Percentiles rank a stretch among this genome's conserved stretches.
Conservation (phyloP, 1,140 invertebrate genomes). For the Drosophila trapezifrons region DNA sequence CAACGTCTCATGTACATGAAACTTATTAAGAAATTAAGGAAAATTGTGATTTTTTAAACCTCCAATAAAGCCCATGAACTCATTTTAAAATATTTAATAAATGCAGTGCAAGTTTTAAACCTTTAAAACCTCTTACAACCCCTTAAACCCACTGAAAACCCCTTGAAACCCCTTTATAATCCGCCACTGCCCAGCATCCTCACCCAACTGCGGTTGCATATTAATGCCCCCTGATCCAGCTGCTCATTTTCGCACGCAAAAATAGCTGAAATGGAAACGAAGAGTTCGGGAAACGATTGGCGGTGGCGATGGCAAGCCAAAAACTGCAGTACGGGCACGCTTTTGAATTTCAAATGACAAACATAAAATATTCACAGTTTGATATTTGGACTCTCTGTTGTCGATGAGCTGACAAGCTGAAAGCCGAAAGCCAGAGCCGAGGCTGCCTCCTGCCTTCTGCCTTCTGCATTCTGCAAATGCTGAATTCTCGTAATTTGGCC, state of each 20-base stretch:
- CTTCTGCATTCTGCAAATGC: conserved; percentile 25
- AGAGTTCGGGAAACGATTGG: conserved; percentile 39
- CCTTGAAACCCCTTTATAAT: not conserved
- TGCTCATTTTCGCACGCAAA: conserved; percentile 71
- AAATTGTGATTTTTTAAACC: too few relatives aligned
- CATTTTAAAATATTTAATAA: not conserved
- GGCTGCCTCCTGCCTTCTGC: not conserved
- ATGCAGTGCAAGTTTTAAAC: not conserved
- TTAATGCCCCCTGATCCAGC: conserved; percentile 58
- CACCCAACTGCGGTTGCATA: conserved; percentile 41
- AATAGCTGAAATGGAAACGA: conserved; percentile 28
- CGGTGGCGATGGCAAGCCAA: conserved; percentile 18
- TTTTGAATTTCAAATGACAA: conserved; percentile 78
- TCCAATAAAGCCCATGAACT: too few relatives aligned
- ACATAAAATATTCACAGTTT: conserved; percentile 74
- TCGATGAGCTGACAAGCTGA: conserved; percentile 33
- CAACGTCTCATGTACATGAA: not conserved
- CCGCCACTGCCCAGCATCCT: not conserved
- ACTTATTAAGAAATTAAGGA: too few relatives aligned
- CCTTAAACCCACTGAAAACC: too few relatives aligned
- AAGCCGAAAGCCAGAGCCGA: conserved; percentile 17
- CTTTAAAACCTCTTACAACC: too few relatives aligned
- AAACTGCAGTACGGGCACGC: conserved; percentile 44
- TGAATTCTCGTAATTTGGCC: conserved; percentile 58
- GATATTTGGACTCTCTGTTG: conserved; percentile 68